phyloP scores from a whole-genome alignment of 64 coral and sea anemone species.

The Stichodactyla helianthus region DNA sequence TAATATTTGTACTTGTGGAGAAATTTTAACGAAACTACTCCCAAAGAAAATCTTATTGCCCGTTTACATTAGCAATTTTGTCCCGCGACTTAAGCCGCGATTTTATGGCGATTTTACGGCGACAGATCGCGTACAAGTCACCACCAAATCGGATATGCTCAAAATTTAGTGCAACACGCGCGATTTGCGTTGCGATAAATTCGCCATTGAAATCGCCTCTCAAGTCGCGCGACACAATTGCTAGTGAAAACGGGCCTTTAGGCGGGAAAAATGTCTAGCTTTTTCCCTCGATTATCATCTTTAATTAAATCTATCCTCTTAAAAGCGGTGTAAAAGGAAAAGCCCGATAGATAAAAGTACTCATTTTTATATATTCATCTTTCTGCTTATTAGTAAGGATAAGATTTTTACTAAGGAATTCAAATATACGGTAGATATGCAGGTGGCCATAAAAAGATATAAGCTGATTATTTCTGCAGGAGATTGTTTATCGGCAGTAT shows the following conservation, averaged over 20 bases:
- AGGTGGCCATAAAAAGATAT: not conserved
- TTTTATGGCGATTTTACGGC: too few species aligned
- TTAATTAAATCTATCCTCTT: not conserved
- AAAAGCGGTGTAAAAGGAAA: not conserved
- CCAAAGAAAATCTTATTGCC: not conserved
- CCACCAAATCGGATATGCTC: too few species aligned
- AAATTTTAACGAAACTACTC: not conserved
- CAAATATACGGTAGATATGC: not conserved
- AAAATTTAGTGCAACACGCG: too few species aligned
- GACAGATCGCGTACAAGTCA: too few species aligned
- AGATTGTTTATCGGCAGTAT: not conserved
- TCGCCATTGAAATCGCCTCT: too few species aligned
- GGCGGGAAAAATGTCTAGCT: not conserved
- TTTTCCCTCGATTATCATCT: not conserved
- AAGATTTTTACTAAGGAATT: not conserved
- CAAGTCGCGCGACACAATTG: too few species aligned
- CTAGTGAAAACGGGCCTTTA: too few species aligned
- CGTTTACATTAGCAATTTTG: too few species aligned
- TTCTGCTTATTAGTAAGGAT: not conserved
- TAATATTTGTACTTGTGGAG: not conserved
- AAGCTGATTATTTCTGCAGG: not conserved
- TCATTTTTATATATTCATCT: not conserved
- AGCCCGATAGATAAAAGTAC: not conserved
- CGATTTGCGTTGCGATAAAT: too few species aligned
- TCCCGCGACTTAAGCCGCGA: too few species aligned